Base-by-base conservation (phyloP, 2,797 vertebrate species). In the Pipistrellus pipistrellus region DNA sequence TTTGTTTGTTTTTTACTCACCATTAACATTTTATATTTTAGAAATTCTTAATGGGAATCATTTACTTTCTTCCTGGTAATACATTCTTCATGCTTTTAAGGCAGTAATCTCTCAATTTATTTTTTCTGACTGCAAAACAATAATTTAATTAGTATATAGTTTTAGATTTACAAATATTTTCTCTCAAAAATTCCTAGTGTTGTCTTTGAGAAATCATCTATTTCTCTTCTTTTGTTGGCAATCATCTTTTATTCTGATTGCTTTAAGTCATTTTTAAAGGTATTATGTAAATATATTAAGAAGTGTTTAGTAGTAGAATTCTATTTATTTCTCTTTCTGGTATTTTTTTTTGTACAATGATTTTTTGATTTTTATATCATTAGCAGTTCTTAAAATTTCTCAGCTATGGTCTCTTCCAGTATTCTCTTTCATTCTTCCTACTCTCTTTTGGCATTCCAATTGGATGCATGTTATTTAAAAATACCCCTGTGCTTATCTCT, bases 131-230 rank as follows among this genome's bases (percentile, higher is more conserved):
- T 76, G n/a, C 23, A 84, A 66, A n/a, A 8, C 35, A 83, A 46
- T 53, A 76, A 73, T 35, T 72, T 44, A 75, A 8, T 25, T 75
- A n/a, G 27, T 41, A 41, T 2, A 23, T 7, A 73, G 32, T 75
- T 82, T 78, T 53, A 89, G 21, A 35, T 85, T 85, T 89, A 51
- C 15, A 73, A 27, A 38, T 77, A 72, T 71, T 92, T 75, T 89
- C 32, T 76, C 17, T 73, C 57, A 72, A 38, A 38, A 38, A 38
- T 38, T 38, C 38, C 38, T 38, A 38, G 38, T 66, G n/a, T 48
- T 77, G 25, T 23, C 15, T 35, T 48, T 66, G 85, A 81, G 35
- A 82, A 71, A 64, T 85, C 30, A 64, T 57, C 3, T 25, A 1
- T 55, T 77, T 82, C 32, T 78, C 68, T 88, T 51, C 3, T 85